Percentiles rank a stretch among this genome's conserved stretches.
Evolutionary conservation across 2,797 vertebrate species (phyloP).

Genomic region (Trematomus bernacchii): DNA sequence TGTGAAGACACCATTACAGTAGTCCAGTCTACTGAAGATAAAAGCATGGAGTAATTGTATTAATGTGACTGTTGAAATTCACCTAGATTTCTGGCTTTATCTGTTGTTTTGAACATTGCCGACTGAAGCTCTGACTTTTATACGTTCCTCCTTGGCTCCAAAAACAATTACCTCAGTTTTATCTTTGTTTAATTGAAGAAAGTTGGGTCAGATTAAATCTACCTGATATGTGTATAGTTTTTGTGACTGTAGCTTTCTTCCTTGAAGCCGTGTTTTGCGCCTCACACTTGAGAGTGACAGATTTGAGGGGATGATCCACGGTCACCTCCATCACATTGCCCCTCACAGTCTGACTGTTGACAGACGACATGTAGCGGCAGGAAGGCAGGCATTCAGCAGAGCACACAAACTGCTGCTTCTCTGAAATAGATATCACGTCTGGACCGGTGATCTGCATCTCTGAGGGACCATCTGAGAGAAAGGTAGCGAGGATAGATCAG

Average conservation of each 20-base stretch:
- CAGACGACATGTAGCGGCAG: conserved; percentile 49
- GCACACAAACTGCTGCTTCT: conserved; percentile 41
- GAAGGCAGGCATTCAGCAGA: conserved; percentile 49
- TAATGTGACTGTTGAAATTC: too few relatives aligned
- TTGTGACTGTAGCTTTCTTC: conserved; percentile 8
- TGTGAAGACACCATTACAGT: too few relatives aligned
- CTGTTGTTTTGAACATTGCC: too few relatives aligned
- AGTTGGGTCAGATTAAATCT: background rate
- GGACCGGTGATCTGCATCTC: conserved; percentile 51
- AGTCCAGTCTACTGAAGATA: too few relatives aligned
- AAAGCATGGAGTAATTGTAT: too few relatives aligned
- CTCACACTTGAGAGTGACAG: conserved; percentile 60
- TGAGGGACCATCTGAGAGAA: conserved; percentile 57
- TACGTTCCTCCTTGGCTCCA: too few relatives aligned
- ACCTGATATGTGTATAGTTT: conserved; percentile 50
- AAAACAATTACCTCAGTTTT: too few relatives aligned
- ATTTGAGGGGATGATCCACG: conserved; percentile 30
- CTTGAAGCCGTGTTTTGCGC: conserved; percentile 53
- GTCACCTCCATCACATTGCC: conserved; percentile 54
- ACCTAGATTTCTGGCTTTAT: too few relatives aligned
- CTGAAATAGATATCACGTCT: conserved; percentile 1
- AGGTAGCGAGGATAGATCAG: background rate
- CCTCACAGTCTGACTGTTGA: conserved; percentile 33
- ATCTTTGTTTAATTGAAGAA: too few relatives aligned
- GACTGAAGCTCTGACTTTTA: too few relatives aligned